These are phyloP conservation scores for Mizuhopecten yessoensis DNA, from an alignment of 1,140 invertebrate species.

Conservation along the genomic window DNA sequence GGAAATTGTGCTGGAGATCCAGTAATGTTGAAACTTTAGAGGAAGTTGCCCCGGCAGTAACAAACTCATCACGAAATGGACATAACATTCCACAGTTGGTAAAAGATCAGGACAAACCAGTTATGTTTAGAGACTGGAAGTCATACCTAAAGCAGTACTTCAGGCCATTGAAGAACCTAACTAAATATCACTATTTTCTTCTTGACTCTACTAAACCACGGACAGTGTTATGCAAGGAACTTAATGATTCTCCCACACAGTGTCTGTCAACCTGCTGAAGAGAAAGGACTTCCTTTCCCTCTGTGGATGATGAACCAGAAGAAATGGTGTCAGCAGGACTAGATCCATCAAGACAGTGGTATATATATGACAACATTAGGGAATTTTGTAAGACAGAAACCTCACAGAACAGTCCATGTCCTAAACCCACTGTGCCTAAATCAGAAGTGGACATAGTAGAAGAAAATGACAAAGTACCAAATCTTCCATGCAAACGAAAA, in stretches of 20 bases:
- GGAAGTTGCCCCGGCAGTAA: constrained; percentile 59
- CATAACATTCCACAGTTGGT: constrained; percentile 65
- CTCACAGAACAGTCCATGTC: constrained; percentile 38
- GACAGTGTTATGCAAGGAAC: constrained; percentile 38
- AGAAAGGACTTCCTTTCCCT: constrained; percentile 20
- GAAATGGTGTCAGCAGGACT: constrained; percentile 26
- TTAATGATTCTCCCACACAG: background rate
- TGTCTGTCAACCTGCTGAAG: constrained; percentile 48
- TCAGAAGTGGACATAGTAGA: constrained; percentile 10
- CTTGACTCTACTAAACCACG: constrained; percentile 46
- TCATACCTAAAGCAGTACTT: constrained; percentile 59
- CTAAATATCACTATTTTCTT: constrained; percentile 58
- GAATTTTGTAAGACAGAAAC: constrained; percentile 30
- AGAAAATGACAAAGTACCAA: constrained; percentile 16
- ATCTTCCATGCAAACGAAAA: constrained; percentile 16
- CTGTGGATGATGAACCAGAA: background rate
- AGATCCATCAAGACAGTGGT: constrained; percentile 31
- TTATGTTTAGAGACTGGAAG: constrained; percentile 63
- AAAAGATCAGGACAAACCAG: constrained; percentile 56
- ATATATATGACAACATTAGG: constrained; percentile 46
- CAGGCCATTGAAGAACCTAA: constrained; percentile 61
- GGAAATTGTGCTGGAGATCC: constrained; percentile 64
- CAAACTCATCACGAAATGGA: constrained; percentile 54
- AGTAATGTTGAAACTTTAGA: constrained; percentile 53
- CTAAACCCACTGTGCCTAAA: constrained; percentile 1